Evolutionary conservation across 2,888 invertebrate genomes (phyloP), one percentile per base, ranked within the genome.

Genomic region (Caenorhabditis sp.): DNA sequence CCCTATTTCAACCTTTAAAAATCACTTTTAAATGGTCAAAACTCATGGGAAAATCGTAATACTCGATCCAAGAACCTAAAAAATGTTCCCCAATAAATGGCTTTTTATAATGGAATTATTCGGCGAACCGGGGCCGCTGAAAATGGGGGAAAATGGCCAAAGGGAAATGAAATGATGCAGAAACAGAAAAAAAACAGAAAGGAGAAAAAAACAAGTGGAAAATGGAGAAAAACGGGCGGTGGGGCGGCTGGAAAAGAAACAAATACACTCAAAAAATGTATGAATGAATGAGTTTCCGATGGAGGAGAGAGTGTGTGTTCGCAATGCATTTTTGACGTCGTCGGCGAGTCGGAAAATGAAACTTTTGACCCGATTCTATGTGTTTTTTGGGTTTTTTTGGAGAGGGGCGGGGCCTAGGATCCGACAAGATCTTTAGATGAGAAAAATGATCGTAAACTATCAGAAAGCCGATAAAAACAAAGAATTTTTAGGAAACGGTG

Each of bases 211-310:
- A 4, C 32, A 32, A 32, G 9, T 9, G 9, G 18, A 47, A 18
- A 4, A n/a, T 2, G 18, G 9, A 47, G 47, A n/a, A n/a, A 47
- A 47, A 40, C 5, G 13, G 13, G 40, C 40, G 40, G 40, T 8
- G 11, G 11, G 6, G 11, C 11, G 5, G 35, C n/a, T n/a, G n/a
- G 40, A 40, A 47, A 47, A 47, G 47, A 47, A 47, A 47, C 47
- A 47, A 47, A 47, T 47, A 47, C 47, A 47, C 55, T 55, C 28
- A 55, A 55, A 55, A 55, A 55, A 55, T 55, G 55, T 55, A 55
- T 55, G 55, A 55, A 26, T 55, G 55, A 55, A 28, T 28, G 28
- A 47, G 47, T 47, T 47, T 47, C 47, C 40, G 11, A 2, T 13
- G 8, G n/a, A n/a, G 3, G 40, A 11, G 40, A 32, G 32, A 13